Base-by-base conservation (phyloP, 2,113 vertebrate species). In the Brachirus orientalis region DNA sequence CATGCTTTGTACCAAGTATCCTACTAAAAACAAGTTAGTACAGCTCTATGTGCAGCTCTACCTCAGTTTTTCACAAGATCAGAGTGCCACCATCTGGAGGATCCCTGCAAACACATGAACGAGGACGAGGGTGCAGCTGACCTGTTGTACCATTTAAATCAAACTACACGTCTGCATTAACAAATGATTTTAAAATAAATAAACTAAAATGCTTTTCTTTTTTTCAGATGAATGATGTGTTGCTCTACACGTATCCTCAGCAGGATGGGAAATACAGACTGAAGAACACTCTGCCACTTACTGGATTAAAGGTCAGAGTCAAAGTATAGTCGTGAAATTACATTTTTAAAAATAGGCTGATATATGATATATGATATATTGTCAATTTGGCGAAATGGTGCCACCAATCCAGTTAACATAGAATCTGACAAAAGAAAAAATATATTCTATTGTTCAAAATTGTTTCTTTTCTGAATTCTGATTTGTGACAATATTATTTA, bases 201-300 rank as follows among this genome's bases (percentile, higher is more conserved):
- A 13, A 10, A 40, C 10, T 10, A 38, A 6, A 38, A 38, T 58
- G 16, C 53, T 20, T 0, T 51, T 4, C 66, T 1, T 85, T 46
- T 77, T 83, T 43, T 70, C 77, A 99, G 98, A 98, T 98, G 96
- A 99, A 95, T 10, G 97, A 99, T 13, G 87, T 98, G 65, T 92
- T 99, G 73, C 93, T 99, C 18, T 99, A 99, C 86, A 98, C 97
- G 0, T 97, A 94, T 75, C 97, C 98, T 53, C 95, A 98, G 91
- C 98, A 98, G 87, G 95, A 97, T 10, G 96, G 98, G 28, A 99
- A 97, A 87, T 99, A 99, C 88, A 92, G 90, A 69, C 92, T 99
- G 82, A 99, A 96, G 88, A 97, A 94, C 64, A 94, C 94, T 0
- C 91, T 98, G 69, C 66, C 91, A 0, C 91, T 99, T 52, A 93